A percentile compares a stretch with the other conserved stretches of the same genome.
Conservation (phyloP, 2,888 invertebrate genomes). For the Amphipyra berbera region DNA sequence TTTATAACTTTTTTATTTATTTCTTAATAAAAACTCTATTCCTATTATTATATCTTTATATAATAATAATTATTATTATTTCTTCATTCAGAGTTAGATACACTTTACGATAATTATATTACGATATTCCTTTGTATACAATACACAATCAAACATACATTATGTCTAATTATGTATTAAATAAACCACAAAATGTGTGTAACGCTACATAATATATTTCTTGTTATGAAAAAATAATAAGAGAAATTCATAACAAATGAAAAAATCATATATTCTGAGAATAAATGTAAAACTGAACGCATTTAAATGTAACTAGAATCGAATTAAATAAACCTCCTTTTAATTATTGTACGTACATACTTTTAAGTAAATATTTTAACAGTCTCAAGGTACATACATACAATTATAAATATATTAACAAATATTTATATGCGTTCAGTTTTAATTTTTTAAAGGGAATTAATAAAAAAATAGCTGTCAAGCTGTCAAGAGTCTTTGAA, state of each 20-base stretch:
- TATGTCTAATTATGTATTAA: slow-evolving; percentile 67
- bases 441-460: slow-evolving; percentile 56
- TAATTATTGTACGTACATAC: slow-evolving; percentile 88
- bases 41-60: slow-evolving; percentile 89
- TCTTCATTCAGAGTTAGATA: slow-evolving; percentile 87
- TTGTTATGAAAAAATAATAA: slow-evolving; percentile 62
- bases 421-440: slow-evolving; percentile 76
- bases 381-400: slow-evolving; percentile 90
- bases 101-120: slow-evolving; percentile 85
- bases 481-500: slow-evolving; percentile 72
- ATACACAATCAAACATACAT: slow-evolving; percentile 71
- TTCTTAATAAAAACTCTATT: slow-evolving; percentile 89
- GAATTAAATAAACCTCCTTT: slow-evolving; percentile 86
- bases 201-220: slow-evolving; percentile 63
- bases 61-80: slow-evolving; percentile 89
- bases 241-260: slow-evolving; percentile 60
- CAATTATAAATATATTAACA: slow-evolving; percentile 89
- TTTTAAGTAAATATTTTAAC: slow-evolving; percentile 88
- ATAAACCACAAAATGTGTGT: slow-evolving; percentile 64
- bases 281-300: slow-evolving; percentile 74
- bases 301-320: slow-evolving; percentile 78
- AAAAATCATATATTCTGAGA: slow-evolving; percentile 60
- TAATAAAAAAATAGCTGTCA: slow-evolving; percentile 79
- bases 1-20: slow-evolving; percentile 86
- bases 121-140: slow-evolving; percentile 74